Percentiles rank a stretch among this genome's conserved stretches.
These are phyloP conservation scores for Drosophila kambysellisi DNA, from an alignment of 2,888 invertebrate species.

Conservation along the genomic window DNA sequence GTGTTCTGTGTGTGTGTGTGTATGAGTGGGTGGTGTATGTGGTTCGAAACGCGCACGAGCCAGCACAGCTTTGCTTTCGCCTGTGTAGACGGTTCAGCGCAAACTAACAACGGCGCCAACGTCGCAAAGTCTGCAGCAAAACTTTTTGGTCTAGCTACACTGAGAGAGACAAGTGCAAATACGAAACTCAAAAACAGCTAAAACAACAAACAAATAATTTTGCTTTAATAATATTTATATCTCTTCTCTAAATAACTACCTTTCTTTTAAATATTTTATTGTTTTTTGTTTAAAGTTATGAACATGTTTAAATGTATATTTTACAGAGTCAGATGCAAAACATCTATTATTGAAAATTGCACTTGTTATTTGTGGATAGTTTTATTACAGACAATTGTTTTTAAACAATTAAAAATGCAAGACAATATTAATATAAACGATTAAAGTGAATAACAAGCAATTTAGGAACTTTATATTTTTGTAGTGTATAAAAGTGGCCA, in stretches of 20 bases:
- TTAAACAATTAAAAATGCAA: not conserved
- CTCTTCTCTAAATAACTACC: not conserved
- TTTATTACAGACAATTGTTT: not conserved
- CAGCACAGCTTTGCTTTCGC: constrained; percentile 65
- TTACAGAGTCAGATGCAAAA: too few relatives aligned
- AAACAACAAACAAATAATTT: not conserved
- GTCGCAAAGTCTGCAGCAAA: constrained; percentile 63
- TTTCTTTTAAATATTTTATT: not conserved
- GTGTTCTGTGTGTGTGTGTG: constrained; percentile 54
- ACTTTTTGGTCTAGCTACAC: constrained; percentile 38
- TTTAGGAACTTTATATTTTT: not conserved
- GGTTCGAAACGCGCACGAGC: constrained; percentile 64
- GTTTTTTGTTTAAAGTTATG: not conserved
- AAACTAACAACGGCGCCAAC: constrained; percentile 57
- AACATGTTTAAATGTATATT: too few relatives aligned
- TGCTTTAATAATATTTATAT: not conserved
- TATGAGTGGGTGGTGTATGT: constrained; percentile 59
- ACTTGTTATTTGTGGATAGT: too few relatives aligned
- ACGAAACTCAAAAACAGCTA: not conserved
- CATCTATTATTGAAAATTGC: too few relatives aligned
- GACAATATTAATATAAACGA: not conserved
- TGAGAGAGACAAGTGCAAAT: not conserved
- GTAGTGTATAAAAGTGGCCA: constrained; percentile 19
- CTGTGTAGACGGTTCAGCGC: constrained; percentile 65
- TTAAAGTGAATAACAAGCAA: not conserved